These are phyloP conservation scores for Pluvianellus socialis DNA, from an alignment of 2,113 vertebrate species.

Conservation along the genomic window DNA sequence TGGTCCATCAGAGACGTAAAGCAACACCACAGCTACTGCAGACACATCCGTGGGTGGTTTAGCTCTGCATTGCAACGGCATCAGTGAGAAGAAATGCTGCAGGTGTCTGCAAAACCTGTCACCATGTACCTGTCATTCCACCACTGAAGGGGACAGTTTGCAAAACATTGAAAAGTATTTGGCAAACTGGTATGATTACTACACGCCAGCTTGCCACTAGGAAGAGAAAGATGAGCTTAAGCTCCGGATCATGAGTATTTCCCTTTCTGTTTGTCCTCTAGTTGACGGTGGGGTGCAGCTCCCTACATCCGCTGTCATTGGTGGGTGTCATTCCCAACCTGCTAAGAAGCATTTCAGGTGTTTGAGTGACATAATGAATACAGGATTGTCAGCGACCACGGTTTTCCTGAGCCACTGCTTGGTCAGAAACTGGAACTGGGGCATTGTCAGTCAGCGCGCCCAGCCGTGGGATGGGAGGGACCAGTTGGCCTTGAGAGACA, in stretches of 20 bases:
- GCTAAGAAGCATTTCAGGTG: not conserved
- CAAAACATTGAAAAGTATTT: not conserved
- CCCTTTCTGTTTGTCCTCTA: not conserved
- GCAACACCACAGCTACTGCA: not conserved
- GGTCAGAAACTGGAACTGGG: not conserved
- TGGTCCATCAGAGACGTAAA: not conserved
- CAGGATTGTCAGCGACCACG: not conserved
- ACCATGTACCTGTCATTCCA: not conserved
- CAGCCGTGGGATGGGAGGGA: not conserved
- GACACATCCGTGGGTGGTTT: not conserved
- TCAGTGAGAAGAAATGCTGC: not conserved
- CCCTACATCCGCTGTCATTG: rapidly evolving
- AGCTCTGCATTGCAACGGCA: not conserved
- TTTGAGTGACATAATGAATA: not conserved
- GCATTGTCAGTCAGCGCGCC: not conserved
- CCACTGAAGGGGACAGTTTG: not conserved
- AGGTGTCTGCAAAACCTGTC: not conserved
- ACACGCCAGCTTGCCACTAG: not conserved
- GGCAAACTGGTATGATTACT: not conserved
- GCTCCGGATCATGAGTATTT: not conserved
- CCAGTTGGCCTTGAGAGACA: not conserved
- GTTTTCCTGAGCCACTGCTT: not conserved
- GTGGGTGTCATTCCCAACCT: not conserved
- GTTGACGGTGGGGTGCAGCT: not conserved
- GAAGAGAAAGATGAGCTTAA: not conserved